Percentiles rank a stretch among this genome's conserved stretches.
Evolutionary conservation across 1,140 invertebrate species (phyloP).

Genomic region (Trichogramma pretiosum): DNA sequence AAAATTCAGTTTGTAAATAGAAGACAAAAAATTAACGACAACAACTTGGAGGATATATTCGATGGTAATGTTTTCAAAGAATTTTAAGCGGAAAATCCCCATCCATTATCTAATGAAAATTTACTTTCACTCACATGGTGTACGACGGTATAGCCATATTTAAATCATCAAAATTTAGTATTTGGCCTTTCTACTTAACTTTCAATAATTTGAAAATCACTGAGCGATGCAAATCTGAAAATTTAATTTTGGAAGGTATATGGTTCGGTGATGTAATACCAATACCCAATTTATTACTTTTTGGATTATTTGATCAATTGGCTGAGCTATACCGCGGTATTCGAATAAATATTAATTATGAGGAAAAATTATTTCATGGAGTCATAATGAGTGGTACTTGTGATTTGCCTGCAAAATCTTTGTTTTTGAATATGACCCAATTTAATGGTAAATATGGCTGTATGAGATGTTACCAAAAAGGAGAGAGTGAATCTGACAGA

Average conservation of each 20-base stretch:
- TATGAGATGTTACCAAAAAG: background rate
- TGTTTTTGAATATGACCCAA: background rate
- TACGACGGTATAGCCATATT: constrained; percentile 5
- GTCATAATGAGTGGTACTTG: background rate
- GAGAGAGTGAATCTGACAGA: background rate
- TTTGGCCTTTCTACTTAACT: constrained; percentile 15
- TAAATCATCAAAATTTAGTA: constrained; percentile 10
- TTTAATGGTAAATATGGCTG: constrained; percentile 3
- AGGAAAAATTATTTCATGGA: too few species aligned
- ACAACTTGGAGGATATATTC: background rate
- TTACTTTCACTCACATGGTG: constrained; percentile 4
- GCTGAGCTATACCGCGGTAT: too few species aligned
- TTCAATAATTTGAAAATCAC: constrained; percentile 15
- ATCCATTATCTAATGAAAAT: background rate
- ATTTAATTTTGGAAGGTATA: constrained; percentile 14
- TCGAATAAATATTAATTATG: too few species aligned
- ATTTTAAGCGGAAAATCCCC: background rate
- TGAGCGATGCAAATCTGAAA: constrained; percentile 14
- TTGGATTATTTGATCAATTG: too few species aligned
- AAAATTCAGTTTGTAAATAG: background rate
- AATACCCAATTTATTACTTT: constrained; percentile 12
- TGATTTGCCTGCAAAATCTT: constrained; percentile 4
- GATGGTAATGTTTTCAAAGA: background rate
- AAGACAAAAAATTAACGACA: background rate
- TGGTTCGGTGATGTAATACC: constrained; percentile 18